Conservation (phyloP, 2,888 invertebrate genomes). For the Pycnomerus fuliginosus region DNA sequence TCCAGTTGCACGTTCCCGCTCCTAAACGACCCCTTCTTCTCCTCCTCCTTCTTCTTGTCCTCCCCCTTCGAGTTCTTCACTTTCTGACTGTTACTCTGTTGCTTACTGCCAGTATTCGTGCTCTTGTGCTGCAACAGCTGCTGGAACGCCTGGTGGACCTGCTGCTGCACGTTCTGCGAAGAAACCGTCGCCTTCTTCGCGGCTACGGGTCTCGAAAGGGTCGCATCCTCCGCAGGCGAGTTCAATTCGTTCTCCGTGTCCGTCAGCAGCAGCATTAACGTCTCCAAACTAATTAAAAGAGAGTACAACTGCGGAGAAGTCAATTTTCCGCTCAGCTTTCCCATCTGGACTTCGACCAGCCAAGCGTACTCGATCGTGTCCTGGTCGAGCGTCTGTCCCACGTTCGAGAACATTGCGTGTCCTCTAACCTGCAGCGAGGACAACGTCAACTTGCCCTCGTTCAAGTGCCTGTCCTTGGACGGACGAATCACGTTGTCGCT, state of each 20-base stretch:
- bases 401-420: slow-evolving; percentile 94
- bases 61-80: slow-evolving; percentile 16
- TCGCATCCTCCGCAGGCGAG: slow-evolving; percentile 74
- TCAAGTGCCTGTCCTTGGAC: slow-evolving; percentile 69
- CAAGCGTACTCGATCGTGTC: slow-evolving; percentile 97
- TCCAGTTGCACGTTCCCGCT: slow-evolving; percentile 14
- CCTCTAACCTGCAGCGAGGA: slow-evolving; percentile 88
- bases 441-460: slow-evolving; percentile 82
- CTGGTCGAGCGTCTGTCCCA: slow-evolving; percentile 84
- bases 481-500: slow-evolving; percentile 72
- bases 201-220: slow-evolving; percentile 61
- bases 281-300: slow-evolving; percentile 84
- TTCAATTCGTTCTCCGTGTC: slow-evolving; percentile 89
- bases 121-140: slow-evolving; percentile 41
- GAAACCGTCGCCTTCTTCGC: slow-evolving; percentile 36
- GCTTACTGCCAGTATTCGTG: slow-evolving; percentile 19
- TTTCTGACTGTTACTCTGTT: slow-evolving; percentile 27
- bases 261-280: slow-evolving; percentile 78
- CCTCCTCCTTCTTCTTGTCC: slow-evolving; percentile 33
- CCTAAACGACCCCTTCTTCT: slow-evolving; percentile 35
- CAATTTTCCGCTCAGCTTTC: slow-evolving; percentile 88
- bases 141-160: slow-evolving; percentile 42
- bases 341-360: slow-evolving; percentile 92
- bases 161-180: slow-evolving; percentile 42
- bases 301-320: slow-evolving; percentile 88